These are phyloP conservation scores for Urocynchramus pylzowi DNA, from an alignment of 2,113 vertebrate species.

Conservation along the genomic window DNA sequence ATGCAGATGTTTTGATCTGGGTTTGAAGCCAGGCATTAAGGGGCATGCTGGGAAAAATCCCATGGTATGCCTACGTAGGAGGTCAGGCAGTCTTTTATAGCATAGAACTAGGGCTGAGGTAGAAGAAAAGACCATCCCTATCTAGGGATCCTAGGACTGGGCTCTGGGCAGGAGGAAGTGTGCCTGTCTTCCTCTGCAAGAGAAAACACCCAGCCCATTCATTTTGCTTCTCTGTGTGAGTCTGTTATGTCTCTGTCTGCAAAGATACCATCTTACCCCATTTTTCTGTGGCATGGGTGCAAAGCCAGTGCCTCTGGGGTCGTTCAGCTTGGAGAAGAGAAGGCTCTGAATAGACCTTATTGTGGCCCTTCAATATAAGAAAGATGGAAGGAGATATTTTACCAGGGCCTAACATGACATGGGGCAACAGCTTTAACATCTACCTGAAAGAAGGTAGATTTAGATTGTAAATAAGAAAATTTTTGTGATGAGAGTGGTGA, in stretches of 20 bases:
- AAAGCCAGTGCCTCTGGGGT: not conserved
- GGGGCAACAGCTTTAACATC: not conserved
- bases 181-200: not conserved
- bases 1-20: not conserved
- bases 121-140: not conserved
- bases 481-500: not conserved
- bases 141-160: not conserved
- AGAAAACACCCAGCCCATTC: accelerated
- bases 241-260: not conserved
- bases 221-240: not conserved
- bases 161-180: not conserved
- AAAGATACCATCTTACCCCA: not conserved
- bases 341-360: not conserved
- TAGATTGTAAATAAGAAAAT: not conserved
- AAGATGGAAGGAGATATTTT: not conserved
- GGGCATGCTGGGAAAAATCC: accelerated
- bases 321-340: not conserved
- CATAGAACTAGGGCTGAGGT: accelerated
- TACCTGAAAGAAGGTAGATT: not conserved
- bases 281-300: not conserved
- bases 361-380: not conserved
- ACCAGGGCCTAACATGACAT: not conserved
- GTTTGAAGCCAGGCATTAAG: not conserved
- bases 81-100: not conserved
- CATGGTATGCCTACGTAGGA: not conserved